Base-by-base conservation (phyloP, 2,888 invertebrate species). In the Melanargia galathea region DNA sequence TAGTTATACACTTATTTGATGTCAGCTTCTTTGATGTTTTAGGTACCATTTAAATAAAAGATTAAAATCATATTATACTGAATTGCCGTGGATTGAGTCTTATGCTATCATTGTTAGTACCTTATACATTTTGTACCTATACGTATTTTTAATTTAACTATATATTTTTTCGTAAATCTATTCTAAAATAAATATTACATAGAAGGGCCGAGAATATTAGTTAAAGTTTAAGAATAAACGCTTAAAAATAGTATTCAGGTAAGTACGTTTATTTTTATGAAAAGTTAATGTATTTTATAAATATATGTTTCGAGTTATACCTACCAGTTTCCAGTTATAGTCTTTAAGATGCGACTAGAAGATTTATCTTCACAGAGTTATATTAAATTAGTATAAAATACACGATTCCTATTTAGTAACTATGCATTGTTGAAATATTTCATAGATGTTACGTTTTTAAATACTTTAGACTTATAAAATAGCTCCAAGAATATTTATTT, bases 61-160 rank as follows among this genome's bases (percentile, higher is more conserved):
- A 13, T 10, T 11, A 22, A 11, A 46, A 46, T 22, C 11, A 46
- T 48, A 24, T 49, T 26, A 26, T 26, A 16, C 26, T 48, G 40
- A 55, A 51, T 65, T 59, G 67, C 67, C 65, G 65, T 67, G 69
- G 49, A 26, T 40, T 24, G 63, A 45, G 63, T 67, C 67, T 69
- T 67, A 69, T 68, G 69, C 64, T 49, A 59, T 40, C 5, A 24
- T 43, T 55, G 55, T 40, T 16, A 26, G 13, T 40, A 20, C 4
- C 11, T 13, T 49, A 30, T 30, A 7, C 6, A 5, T 30, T n/a
- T n/a, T n/a, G n/a, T n/a, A n/a, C n/a, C n/a, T n/a, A n/a, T n/a
- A n/a, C n/a, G n/a, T n/a, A n/a, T n/a, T n/a, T n/a, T n/a, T n/a
- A n/a, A n/a, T n/a, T 10, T 10, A 20, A n/a, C n/a, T 46, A 40